Conservation (phyloP, 2,797 vertebrate genomes). For the Sebastes kiyomatsui region DNA sequence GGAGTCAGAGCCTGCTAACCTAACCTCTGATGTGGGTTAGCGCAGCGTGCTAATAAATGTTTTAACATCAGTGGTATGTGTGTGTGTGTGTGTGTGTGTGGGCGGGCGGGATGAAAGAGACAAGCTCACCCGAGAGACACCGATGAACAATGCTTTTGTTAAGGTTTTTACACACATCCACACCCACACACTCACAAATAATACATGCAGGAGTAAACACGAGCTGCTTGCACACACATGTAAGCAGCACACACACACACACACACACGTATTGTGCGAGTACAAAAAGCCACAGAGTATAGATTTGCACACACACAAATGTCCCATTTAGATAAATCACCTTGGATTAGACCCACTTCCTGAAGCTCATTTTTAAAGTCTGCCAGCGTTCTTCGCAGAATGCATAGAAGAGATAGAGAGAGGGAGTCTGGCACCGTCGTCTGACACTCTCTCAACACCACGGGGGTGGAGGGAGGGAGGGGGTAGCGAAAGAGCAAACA, state of each 20-base stretch:
- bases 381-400: constrained; percentile 62
- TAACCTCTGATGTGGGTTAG: constrained; percentile 60
- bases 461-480: constrained; percentile 18
- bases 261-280: constrained; percentile 9
- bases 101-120: constrained; percentile 69
- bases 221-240: constrained; percentile 17
- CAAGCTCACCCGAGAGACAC: constrained; percentile 70
- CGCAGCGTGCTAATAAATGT: constrained; percentile 67
- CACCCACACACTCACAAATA: constrained; percentile 28
- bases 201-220: constrained; percentile 44
- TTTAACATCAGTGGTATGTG: constrained; percentile 54
- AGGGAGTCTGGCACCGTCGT: constrained; percentile 45
- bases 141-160: constrained; percentile 70
- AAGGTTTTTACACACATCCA: constrained; percentile 51
- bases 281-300: constrained; percentile 18
- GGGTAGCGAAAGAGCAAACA: constrained; percentile 54
- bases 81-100: constrained; percentile 15
- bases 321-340: constrained; percentile 75
- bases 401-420: constrained; percentile 41
- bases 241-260: constrained; percentile 4
- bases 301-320: not conserved
- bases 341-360: constrained; percentile 78
- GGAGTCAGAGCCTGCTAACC: constrained; percentile 55
- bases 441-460: constrained; percentile 63
- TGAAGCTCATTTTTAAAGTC: constrained; percentile 73